A percentile compares a stretch with the other conserved stretches of the same genome.
Conservation (phyloP, 2,888 invertebrate genomes). For the Cephus pulcher region DNA sequence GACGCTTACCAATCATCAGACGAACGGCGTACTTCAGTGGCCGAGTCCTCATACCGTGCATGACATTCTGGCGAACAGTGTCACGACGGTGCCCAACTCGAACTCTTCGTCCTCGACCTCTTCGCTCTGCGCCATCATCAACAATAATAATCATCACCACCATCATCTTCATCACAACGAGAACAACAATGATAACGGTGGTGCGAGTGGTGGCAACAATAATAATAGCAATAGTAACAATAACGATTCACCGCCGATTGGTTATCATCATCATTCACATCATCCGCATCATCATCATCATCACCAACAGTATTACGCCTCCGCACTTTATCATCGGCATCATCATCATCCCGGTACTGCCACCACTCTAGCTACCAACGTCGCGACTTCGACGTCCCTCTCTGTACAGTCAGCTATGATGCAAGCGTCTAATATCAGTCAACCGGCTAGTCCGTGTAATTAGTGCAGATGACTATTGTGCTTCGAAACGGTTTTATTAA, state of each 20-base stretch:
- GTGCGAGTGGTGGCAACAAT: conserved; percentile 24
- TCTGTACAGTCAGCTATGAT: conserved; percentile 46
- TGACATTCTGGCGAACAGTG: conserved; percentile 57
- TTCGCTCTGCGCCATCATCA: conserved; percentile 43
- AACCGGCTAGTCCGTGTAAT: conserved; percentile 57
- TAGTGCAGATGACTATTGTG: conserved; percentile 23
- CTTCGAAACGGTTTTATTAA: background rate
- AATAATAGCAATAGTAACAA: conserved; percentile 23
- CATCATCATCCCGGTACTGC: conserved; percentile 48
- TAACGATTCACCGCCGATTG: conserved; percentile 26
- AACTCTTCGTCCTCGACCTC: conserved; percentile 34
- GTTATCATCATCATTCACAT: conserved; percentile 30
- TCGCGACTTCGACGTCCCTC: conserved; percentile 39
- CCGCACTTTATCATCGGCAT: conserved; percentile 60
- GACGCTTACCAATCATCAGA: conserved; percentile 47
- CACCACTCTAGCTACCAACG: conserved; percentile 26
- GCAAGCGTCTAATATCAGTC: conserved; percentile 49
- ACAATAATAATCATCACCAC: conserved; percentile 32
- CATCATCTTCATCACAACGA: conserved; percentile 41
- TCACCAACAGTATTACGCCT: conserved; percentile 64
- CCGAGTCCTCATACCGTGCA: conserved; percentile 63
- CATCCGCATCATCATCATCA: conserved; percentile 33
- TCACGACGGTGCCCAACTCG: conserved; percentile 41
- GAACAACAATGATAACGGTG: conserved; percentile 25
- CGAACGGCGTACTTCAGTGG: conserved; percentile 69